Base-by-base conservation (phyloP, 2,888 invertebrate species). In the Tetrapedia diversipes region DNA sequence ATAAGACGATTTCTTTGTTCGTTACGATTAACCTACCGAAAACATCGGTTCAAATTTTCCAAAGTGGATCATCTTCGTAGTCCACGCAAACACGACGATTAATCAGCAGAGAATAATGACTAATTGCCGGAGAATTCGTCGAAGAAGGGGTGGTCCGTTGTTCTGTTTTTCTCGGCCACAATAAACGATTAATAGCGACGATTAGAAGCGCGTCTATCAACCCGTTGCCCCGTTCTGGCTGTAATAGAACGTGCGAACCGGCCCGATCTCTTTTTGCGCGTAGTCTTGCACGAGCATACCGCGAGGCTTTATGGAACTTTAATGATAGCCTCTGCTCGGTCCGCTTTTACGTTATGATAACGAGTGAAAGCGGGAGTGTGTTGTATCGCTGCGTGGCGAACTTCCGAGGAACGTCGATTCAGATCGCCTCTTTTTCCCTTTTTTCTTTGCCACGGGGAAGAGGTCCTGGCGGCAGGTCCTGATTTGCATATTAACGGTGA, bases 271-370 rank as follows among this genome's bases (percentile, higher is more conserved):
- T 75, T 83, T 83, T 81, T 79, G 16, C 65, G 19, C 76, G 57
- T n/a, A 56, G 51, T 70, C 45, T 59, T 53, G 56, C 67, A 56
- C 69, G 60, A 64, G 45, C 69, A 56, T 65, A 61, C 60, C 68
- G n/a, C n/a, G n/a, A 66, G 43, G 49, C 67, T 80, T 84, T 84
- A 79, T 84, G 80, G 68, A 71, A 84, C 66, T 80, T 82, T 76
- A 83, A 83, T 76, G 67, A 80, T 77, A 80, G 75, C 61, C 73
- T 75, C 79, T 60, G 68, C 64, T 69, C 64, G 57, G 56, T 54
- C 27, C 47, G 61, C 65, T 60, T 76, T 75, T 77, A 64, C 67
- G 57, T 73, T 72, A 64, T 65, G 82, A 79, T 82, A 84, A 84
- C 73, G 77, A 78, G 70, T 63, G 68, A 79, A 80, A 79, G 67